Evolutionary conservation across 2,797 vertebrate genomes (phyloP), one percentile per base, ranked within the genome.

Genomic region (Discoglossus pictus): DNA sequence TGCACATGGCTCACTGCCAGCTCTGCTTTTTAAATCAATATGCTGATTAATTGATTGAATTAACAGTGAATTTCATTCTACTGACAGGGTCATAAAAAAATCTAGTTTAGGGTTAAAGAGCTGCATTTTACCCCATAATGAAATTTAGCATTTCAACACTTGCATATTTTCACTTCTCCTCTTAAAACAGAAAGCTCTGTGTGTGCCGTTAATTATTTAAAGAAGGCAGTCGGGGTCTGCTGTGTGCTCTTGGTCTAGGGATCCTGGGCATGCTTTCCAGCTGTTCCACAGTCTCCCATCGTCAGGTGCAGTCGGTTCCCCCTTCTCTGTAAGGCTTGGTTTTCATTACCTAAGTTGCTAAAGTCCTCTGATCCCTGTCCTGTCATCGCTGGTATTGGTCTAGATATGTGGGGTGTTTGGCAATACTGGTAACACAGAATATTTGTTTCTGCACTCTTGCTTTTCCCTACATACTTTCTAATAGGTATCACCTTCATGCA

Each of bases 11-110:
- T 77, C 87, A 84, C 77, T 65, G 84, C 78, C 84, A 79, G 79
- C 79, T 86, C 81, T 75, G 84, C 83, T 88, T 89, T 86, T 84
- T 77, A 79, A 89, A 86, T 92, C 86, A 75, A 89, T 92, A 83
- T 79, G 65, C 79, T 91, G 86, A 92, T 94, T 85, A 89, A 83
- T 89, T 93, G 89, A 92, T 93, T 92, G 86, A 87, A 93, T 93
- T 92, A 91, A 84, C 82, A 86, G 81, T 84, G 91, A 86, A 87
- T 90, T 83, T 78, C 72, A 76, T 81, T 76, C 79, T 75, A 74
- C 75, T 83, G 79, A 72, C 69, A 77, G 82, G 73, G 77, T 78
- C 75, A 77, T 81, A 80, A 88, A 81, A 82, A 81, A 84, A 86
- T 43, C 84, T 81, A 71, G 73, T 85, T 85, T 80, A 72, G 71